phyloP scores from a whole-genome alignment of 2,113 vertebrate genomes.

The Cynocephalus volans region DNA sequence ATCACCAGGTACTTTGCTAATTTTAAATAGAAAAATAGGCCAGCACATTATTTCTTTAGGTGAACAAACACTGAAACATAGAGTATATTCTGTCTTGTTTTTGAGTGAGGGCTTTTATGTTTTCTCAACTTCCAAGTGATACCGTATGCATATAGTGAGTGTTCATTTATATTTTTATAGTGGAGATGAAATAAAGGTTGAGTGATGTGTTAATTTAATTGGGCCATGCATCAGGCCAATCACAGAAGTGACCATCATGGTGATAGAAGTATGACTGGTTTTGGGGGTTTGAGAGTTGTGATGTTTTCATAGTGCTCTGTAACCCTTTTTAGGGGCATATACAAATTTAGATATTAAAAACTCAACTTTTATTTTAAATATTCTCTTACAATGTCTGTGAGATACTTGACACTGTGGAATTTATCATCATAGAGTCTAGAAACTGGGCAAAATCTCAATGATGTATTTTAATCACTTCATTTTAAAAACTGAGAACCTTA shows the following conservation, averaged over 20 bases:
- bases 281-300: conserved; percentile 1
- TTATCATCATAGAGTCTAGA: neutral
- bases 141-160: neutral
- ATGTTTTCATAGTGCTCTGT: conserved; percentile 28
- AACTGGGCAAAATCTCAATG: neutral
- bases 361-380: conserved; percentile 55
- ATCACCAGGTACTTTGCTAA: neutral
- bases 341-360: conserved; percentile 68
- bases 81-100: neutral
- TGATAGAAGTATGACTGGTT: conserved; percentile 44
- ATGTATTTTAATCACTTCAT: conserved; percentile 35
- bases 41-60: neutral
- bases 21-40: conserved; percentile 37
- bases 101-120: neutral
- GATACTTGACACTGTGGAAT: neutral
- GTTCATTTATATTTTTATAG: conserved; percentile 56
- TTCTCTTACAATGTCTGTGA: neutral
- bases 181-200: conserved; percentile 52
- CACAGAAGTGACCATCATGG: neutral
- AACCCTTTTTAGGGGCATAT: neutral
- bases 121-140: conserved; percentile 1
- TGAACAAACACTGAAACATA: neutral
- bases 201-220: conserved; percentile 39
- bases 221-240: neutral
- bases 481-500: neutral